Base-by-base conservation (phyloP, 2,888 invertebrate genomes). In the Drosophila cyrtoloma region DNA sequence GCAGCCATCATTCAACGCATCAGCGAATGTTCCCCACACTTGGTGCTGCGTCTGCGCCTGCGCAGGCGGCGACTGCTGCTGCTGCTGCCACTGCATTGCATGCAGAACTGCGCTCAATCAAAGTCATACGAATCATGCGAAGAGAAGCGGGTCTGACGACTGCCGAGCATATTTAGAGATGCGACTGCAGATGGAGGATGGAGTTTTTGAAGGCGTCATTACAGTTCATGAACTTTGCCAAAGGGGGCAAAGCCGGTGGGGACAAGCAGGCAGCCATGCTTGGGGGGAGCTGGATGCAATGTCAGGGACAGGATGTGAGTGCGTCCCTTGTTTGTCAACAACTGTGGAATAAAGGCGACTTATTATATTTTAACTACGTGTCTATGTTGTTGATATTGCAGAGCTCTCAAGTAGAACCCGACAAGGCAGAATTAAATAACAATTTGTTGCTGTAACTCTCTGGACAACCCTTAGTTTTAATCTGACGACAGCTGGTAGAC, bases 251-350 rank as follows among this genome's bases (percentile, higher is more conserved):
- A 28, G 37, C n/a, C 47, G 57, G 10, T 79, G 78, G 51, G 50
- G 60, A 61, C 66, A 33, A 56, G 61, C 52, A 69, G 59, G 71
- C 26, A 52, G 62, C 28, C 19, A 63, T 53, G 39, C 65, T 50
- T 52, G 53, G 53, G 44, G 44, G 6, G 35, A 5, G 6, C 12
- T 42, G 67, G 7, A 30, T 26, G 16, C 19, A 30, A 62, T 66
- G 72, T 75, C 81, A 71, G 81, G 69, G 82, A 87, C 84, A 84
- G 84, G 85, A 84, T 84, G 88, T 87, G 77, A 79, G 59, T 72
- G 84, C 69, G 84, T 78, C 89, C 85, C 89, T 86, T 89, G 89
- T 86, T 86, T 85, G 85, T 85, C 85, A 86, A 84, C 85, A 89
- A 74, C 75, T 57, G 53, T 28, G 37, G 56, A 55, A 56, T 57